Evolutionary conservation across 2,113 vertebrate genomes (phyloP).

Genomic region (Merops nubicus): DNA sequence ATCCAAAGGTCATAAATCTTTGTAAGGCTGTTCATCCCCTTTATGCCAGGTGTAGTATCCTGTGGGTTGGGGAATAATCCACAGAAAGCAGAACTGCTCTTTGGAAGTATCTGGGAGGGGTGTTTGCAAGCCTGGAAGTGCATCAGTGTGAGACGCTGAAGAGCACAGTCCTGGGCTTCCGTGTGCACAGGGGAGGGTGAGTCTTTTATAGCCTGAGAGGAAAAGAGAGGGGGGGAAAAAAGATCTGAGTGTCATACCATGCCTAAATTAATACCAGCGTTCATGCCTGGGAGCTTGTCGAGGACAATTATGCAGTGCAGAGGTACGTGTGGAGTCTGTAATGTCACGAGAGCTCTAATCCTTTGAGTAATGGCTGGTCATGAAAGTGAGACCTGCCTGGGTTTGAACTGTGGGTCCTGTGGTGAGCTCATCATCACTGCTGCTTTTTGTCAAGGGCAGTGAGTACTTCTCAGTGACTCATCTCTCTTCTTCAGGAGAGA

Average conservation of each 20-base stretch:
- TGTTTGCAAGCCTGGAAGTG: not conserved
- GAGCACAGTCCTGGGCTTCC: not conserved
- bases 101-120: not conserved
- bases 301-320: not conserved
- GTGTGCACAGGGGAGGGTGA: fast-evolving
- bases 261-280: not conserved
- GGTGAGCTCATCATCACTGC: not conserved
- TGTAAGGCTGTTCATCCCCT: not conserved
- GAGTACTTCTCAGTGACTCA: not conserved
- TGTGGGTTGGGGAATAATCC: not conserved
- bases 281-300: not conserved
- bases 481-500: not conserved
- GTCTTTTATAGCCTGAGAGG: not conserved
- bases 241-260: not conserved
- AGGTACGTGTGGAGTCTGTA: not conserved
- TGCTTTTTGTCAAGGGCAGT: not conserved
- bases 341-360: not conserved
- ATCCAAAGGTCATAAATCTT: not conserved
- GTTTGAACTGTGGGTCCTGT: not conserved
- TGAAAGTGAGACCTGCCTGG: not conserved
- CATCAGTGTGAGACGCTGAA: not conserved
- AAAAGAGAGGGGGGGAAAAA: not conserved
- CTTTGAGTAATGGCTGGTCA: not conserved
- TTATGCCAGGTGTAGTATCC: not conserved
- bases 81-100: not conserved